A percentile compares a stretch with the other conserved stretches of the same genome.
phyloP scores from a whole-genome alignment of 2,113 vertebrate genomes.

The Athene noctua region DNA sequence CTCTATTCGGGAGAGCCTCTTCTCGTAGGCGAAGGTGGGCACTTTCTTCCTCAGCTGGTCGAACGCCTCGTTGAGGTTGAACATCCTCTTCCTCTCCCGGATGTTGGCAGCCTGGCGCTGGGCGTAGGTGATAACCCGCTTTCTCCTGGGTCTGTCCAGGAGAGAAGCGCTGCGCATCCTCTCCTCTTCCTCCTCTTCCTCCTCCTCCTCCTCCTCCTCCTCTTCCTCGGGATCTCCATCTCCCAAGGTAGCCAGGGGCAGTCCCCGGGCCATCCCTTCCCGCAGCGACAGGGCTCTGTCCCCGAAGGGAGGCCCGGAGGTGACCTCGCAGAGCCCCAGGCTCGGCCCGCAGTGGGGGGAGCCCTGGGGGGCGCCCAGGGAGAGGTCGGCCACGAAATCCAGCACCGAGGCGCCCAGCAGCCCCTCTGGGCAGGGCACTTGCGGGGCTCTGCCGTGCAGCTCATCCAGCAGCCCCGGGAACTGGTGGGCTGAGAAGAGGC shows the following conservation, averaged over 20 bases:
- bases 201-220: conserved; percentile 57
- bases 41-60: conserved; percentile 92
- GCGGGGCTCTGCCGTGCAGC: neutral
- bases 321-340: conserved; percentile 59
- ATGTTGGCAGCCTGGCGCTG: conserved; percentile 96
- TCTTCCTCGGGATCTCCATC: conserved; percentile 38
- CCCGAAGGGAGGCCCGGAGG: conserved; percentile 54
- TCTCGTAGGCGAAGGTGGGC: conserved; percentile 96
- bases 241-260: conserved; percentile 29
- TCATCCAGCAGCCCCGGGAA: conserved; percentile 9
- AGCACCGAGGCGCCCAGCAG: conserved; percentile 71
- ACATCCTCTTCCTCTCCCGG: conserved; percentile 93
- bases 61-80: conserved; percentile 96
- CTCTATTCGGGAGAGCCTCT: conserved; percentile 93
- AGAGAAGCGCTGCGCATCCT: conserved; percentile 3
- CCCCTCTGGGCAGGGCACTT: conserved; percentile 69
- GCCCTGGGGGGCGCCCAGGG: conserved; percentile 59
- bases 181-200: no score
- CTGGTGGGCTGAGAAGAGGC: neutral
- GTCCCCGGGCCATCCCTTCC: conserved; percentile 2
- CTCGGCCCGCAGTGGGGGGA: neutral
- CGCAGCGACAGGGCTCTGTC: conserved; percentile 16
- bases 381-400: conserved; percentile 77
- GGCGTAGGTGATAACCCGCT: conserved; percentile 86
- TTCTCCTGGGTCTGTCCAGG: conserved; percentile 80